phyloP scores from a whole-genome alignment of 2,797 vertebrate species.

The Protonibea diacanthus region DNA sequence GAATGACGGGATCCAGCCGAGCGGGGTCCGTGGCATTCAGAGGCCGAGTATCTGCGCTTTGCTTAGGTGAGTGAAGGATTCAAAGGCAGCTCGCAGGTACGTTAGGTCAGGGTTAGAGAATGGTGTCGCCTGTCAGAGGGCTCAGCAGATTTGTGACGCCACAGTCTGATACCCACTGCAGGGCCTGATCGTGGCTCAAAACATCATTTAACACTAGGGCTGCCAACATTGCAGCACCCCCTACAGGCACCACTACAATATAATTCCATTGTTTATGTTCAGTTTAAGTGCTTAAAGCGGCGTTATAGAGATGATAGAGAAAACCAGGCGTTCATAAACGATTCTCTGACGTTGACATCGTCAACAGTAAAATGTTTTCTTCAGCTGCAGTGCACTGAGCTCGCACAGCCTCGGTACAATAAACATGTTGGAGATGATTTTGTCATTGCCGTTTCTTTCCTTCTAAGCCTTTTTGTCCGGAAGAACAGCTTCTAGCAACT shows the following conservation, averaged over 20 bases:
- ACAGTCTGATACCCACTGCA: not conserved
- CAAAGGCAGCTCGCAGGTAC: not conserved
- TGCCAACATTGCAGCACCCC: too few relatives aligned
- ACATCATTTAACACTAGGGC: not conserved
- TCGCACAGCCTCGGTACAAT: not conserved
- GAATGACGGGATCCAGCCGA: not conserved
- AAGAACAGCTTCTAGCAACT: slow-evolving; percentile 3
- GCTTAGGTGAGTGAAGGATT: not conserved
- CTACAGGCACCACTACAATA: too few relatives aligned
- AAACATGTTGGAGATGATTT: slow-evolving; percentile 8
- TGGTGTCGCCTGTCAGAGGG: not conserved
- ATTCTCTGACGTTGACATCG: too few relatives aligned
- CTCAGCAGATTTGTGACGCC: too few relatives aligned
- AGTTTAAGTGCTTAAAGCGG: too few relatives aligned
- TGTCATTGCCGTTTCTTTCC: not conserved
- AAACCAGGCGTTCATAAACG: too few relatives aligned
- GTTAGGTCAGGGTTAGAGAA: not conserved
- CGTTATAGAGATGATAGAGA: too few relatives aligned
- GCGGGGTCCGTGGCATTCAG: not conserved
- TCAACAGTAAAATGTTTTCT: not conserved
- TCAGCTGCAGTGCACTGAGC: not conserved
- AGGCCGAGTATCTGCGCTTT: not conserved
- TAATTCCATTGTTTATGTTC: too few relatives aligned
- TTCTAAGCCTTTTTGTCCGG: slow-evolving; percentile 8
- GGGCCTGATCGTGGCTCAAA: not conserved